A percentile compares a stretch with the other conserved stretches of the same genome.
Evolutionary conservation across 2,888 invertebrate species (phyloP).

Genomic region (Cistogaster globosa): DNA sequence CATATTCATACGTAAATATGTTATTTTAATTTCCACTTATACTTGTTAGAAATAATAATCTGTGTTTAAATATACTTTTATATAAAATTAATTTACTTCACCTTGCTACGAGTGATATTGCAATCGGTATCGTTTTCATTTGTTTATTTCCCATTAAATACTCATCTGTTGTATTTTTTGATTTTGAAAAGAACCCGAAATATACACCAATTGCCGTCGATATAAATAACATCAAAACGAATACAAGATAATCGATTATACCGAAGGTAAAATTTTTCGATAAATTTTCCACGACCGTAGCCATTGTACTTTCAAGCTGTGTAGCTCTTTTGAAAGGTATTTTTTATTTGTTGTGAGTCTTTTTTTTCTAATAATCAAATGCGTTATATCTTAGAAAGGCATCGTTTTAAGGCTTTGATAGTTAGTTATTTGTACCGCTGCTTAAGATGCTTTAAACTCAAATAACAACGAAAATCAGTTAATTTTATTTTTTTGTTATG

Average conservation of each 20-base stretch:
- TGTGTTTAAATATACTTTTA: too few relatives aligned
- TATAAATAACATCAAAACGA: constrained; percentile 83
- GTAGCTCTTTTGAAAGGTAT: constrained; percentile 34
- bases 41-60: too few relatives aligned
- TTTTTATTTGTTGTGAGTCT: background rate
- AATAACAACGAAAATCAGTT: constrained; percentile 12
- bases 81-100: constrained; percentile 55
- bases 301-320: constrained; percentile 33
- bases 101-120: constrained; percentile 86
- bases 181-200: constrained; percentile 84
- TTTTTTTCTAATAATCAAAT: constrained; percentile 2
- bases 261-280: constrained; percentile 76
- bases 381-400: background rate
- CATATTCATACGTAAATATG: too few relatives aligned
- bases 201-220: constrained; percentile 85
- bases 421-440: background rate
- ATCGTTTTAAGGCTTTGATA: background rate
- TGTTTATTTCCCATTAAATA: constrained; percentile 85
- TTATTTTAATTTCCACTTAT: too few relatives aligned
- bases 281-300: constrained; percentile 10
- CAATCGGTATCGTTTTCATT: constrained; percentile 85
- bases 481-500: constrained; percentile 29
- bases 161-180: constrained; percentile 84
- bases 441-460: constrained; percentile 22
- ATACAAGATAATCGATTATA: constrained; percentile 84